Evolutionary conservation across 1,140 invertebrate species (phyloP), one percentile per base, ranked within the genome.

Genomic region (Drosophila hydei): DNA sequence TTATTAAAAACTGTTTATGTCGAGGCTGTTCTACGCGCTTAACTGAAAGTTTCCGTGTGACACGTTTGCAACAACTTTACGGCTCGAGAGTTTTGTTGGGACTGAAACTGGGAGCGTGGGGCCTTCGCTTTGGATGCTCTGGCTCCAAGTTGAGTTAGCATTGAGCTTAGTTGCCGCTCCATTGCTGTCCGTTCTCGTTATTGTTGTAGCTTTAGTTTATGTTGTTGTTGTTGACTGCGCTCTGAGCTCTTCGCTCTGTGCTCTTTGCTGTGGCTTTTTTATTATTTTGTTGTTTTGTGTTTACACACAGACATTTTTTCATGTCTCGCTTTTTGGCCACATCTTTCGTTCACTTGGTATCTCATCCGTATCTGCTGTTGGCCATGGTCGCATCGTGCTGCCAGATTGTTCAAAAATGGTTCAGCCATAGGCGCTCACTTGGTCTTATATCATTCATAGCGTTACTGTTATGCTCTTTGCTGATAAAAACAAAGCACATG

Each of bases 281-380:
- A 30, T 30, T 30, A 30, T 33, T 33, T 62, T 62, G 38, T 56
- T 69, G 64, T 73, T 73, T 62, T 73, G 51, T 73, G 52, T 70
- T 69, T 62, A 70, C 71, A 50, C 43, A 73, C 65, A 58, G 43
- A 62, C 51, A 69, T 70, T 62, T 73, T 73, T 69, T 73, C 51
- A 58, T 23, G 68, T 45, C 30, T 21, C 51, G 55, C 72, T 62
- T 88, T 88, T 89, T 88, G 78, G 75, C 16, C 69, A 79, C 79
- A 88, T 88, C 83, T 81, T 88, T 62, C 79, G 84, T 79, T 76
- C 55, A 58, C 61, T 88, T 73, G 75, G 55, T 48, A 67, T 36
- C 67, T 50, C 74, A 43, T 69, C 12, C 61, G 38, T 62, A 43
- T 59, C 36, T 30, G 61, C 30, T 64, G 27, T 23, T 45, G 16